Base-by-base conservation (phyloP, 1,140 invertebrate species). In the Contarinia nasturtii region DNA sequence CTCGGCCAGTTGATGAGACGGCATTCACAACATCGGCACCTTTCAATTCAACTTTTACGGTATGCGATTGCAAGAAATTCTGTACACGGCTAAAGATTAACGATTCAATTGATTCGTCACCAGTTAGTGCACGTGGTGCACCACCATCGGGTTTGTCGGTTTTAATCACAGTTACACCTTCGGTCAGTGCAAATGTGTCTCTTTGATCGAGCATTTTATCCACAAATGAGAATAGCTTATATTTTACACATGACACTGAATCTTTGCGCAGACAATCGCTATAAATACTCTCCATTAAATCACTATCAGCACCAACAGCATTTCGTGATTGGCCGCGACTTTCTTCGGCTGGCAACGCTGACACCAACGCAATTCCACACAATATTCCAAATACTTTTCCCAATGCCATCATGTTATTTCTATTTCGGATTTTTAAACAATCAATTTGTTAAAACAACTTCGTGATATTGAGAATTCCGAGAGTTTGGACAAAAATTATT, bases 21-120 rank as follows among this genome's bases (percentile, higher is more conserved):
- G 80, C 77, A 48, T 79, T 80, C 2, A 86, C 70, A n/a, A 86
- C 79, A 55, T 88, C 83, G 46, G 73, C 74, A 20, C 84, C 84
- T 63, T 85, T 85, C 41, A 88, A 68, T 64, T 88, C 82, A n/a
- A 88, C 74, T 57, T 84, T 82, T 45, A 88, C 66, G 18, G 81
- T 78, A 64, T 86, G 83, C 0, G 80, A 77, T 55, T 76, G 75
- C 33, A 88, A 63, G 64, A 85, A 88, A 43, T 74, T 71, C 52
- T 80, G 75, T 36, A 85, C 63, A 46, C 82, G 72, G 49, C 73
- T 74, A 45, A 75, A 63, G 21, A 81, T 55, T 47, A 83, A 61
- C 15, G 76, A 70, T 49, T 85, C 82, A 20, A 82, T 69, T 18
- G 73, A 71, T 45, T 78, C 76, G 50, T 72, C 70, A 46, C 59